A percentile compares a stretch with the other conserved stretches of the same genome.
Conservation (phyloP, 2,113 vertebrate species). For the Solea senegalensis region DNA sequence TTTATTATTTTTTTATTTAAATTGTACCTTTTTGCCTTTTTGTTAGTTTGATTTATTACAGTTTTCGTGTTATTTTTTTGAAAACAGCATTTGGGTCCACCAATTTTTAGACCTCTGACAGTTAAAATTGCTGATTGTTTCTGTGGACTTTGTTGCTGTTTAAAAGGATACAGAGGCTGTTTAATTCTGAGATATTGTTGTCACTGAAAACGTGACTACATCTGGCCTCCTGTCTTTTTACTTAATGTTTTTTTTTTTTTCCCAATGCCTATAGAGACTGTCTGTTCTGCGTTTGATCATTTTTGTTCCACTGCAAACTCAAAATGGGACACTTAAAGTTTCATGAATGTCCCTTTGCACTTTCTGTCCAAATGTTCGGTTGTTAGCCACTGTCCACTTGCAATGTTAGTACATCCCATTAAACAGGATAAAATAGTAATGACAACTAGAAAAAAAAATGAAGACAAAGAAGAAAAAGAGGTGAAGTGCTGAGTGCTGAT, state of each 20-base stretch:
- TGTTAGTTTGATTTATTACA: no score
- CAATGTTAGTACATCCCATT: slow-evolving; percentile 30
- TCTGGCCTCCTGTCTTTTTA: not conserved
- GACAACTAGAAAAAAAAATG: slow-evolving; percentile 42
- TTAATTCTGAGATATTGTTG: no score
- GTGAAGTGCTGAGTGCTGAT: slow-evolving; percentile 27
- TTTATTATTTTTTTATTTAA: no score
- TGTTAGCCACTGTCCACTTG: slow-evolving; percentile 21
- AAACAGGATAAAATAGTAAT: slow-evolving; percentile 63
- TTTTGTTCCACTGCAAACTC: slow-evolving; percentile 10
- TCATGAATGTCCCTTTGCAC: slow-evolving; percentile 38
- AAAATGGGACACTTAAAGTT: slow-evolving; percentile 42
- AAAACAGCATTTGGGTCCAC: no score
- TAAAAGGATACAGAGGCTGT: no score
- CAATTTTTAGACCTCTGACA: no score
- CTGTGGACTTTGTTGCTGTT: no score
- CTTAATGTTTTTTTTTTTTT: not conserved
- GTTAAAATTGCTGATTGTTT: no score
- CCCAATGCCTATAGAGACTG: not conserved
- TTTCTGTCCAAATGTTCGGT: slow-evolving; percentile 11
- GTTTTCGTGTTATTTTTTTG: no score
- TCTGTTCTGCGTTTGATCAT: slow-evolving; percentile 3
- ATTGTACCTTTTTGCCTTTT: no score
- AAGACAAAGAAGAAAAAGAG: slow-evolving; percentile 26
- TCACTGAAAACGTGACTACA: no score